Percentiles rank a stretch among this genome's conserved stretches.
phyloP scores from a whole-genome alignment of 2,113 vertebrate genomes.

The Aspidoscelis tigris region DNA sequence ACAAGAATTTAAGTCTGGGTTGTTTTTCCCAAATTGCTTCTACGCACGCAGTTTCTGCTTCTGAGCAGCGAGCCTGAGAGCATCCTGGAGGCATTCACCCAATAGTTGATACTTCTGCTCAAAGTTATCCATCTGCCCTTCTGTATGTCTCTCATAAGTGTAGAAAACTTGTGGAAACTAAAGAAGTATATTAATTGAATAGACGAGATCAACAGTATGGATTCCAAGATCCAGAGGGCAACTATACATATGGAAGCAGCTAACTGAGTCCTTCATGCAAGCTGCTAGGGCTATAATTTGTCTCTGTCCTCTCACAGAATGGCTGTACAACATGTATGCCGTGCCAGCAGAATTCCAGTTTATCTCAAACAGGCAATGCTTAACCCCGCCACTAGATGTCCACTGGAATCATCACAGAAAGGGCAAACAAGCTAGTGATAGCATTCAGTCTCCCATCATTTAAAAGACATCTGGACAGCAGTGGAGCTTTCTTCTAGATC shows the following conservation, averaged over 20 bases:
- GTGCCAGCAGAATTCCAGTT: background rate
- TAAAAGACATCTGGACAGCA: no score
- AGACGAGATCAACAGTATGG: background rate
- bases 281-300: background rate
- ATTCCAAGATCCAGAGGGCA: background rate
- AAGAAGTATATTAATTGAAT: slow-evolving; percentile 1
- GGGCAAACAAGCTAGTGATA: background rate
- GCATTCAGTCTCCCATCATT: no score
- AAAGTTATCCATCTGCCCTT: slow-evolving; percentile 74
- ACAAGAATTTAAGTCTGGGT: slow-evolving; percentile 18
- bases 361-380: background rate
- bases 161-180: slow-evolving; percentile 77
- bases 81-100: slow-evolving; percentile 78
- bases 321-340: no score
- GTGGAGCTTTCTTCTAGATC: background rate
- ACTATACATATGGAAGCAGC: background rate
- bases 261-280: background rate
- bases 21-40: slow-evolving; percentile 61
- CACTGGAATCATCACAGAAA: background rate
- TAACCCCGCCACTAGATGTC: background rate
- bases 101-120: slow-evolving; percentile 78
- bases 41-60: slow-evolving; percentile 78
- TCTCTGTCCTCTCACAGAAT: background rate
- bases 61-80: slow-evolving; percentile 71
- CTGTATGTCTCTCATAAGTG: slow-evolving; percentile 77